A percentile compares a stretch with the other conserved stretches of the same genome.
phyloP scores from a whole-genome alignment of 2,797 vertebrate genomes.

The Rhinatrema bivittatum region DNA sequence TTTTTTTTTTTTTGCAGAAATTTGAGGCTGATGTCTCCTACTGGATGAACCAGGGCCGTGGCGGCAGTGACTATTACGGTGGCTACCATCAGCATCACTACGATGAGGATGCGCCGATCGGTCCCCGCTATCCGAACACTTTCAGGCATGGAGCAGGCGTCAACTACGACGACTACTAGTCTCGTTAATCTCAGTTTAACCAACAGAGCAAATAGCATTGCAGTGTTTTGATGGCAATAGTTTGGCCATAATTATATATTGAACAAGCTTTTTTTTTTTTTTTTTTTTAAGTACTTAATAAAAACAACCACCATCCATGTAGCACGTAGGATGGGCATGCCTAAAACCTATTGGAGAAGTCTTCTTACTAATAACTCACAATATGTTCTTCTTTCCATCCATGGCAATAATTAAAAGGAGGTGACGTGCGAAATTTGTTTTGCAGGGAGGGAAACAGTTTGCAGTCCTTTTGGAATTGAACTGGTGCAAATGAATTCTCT shows the following conservation, averaged over 20 bases:
- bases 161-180: slow-evolving; percentile 89
- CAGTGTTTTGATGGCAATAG: rapidly evolving
- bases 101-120: slow-evolving; percentile 78
- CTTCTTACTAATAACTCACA: too few relatives aligned
- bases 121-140: slow-evolving; percentile 53
- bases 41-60: slow-evolving; percentile 71
- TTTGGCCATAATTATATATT: neutral
- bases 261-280: neutral
- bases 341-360: too few relatives aligned
- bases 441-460: too few relatives aligned
- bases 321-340: too few relatives aligned
- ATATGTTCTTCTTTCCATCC: too few relatives aligned
- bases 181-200: neutral
- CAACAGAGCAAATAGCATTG: neutral
- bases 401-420: too few relatives aligned
- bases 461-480: too few relatives aligned
- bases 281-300: too few relatives aligned
- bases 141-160: slow-evolving; percentile 79
- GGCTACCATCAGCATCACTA: slow-evolving; percentile 81
- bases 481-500: too few relatives aligned
- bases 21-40: slow-evolving; percentile 84
- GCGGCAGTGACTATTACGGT: slow-evolving; percentile 65
- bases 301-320: too few relatives aligned
- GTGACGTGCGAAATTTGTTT: too few relatives aligned
- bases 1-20: slow-evolving; percentile 63